Base-by-base conservation (phyloP, 2,888 invertebrate species). In the Iselma pallidipennis region DNA sequence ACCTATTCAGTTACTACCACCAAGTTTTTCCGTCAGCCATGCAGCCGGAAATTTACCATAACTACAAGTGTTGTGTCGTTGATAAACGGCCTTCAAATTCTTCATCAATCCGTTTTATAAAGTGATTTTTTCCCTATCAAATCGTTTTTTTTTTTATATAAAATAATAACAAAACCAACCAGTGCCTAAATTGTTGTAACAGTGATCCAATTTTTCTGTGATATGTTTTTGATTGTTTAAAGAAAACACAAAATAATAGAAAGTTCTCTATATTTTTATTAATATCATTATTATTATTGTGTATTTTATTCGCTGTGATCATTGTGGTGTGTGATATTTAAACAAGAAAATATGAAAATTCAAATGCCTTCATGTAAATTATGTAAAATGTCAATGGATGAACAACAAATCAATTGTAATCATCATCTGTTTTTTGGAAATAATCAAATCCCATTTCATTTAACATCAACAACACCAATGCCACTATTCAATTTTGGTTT, bases 281-380 rank as follows among this genome's bases (percentile, higher is more conserved):
- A n/a, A n/a, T 10, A 10, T 29, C 9, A 29, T 29, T 7, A 29
- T 29, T 29, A 29, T 29, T 29, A 16, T 16, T 37, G 52, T 58
- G 21, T 28, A 29, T 55, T 23, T 52, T 66, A 67, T 51, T 53
- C 51, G 67, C 69, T 71, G 73, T 72, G 75, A 75, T 76, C 75
- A 75, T 74, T 74, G 65, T 26, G 12, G 45, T 55, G 33, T 57
- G 70, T 66, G 72, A 74, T 71, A 70, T 59, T 54, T 55, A 57
- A 58, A 52, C 54, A 57, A 48, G 29, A 42, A 57, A 68, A 60
- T 51, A 78, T 78, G 78, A 79, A 79, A 70, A 75, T 81, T 58
- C 80, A 80, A 68, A 76, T 78, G 76, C 76, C 80, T 66, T 21
- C 45, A 21, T 75, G 75, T 76, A 81, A 81, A 70, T 73, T 81